Base-by-base conservation (phyloP, 2,797 vertebrate genomes). In the Austrolebias charrua region DNA sequence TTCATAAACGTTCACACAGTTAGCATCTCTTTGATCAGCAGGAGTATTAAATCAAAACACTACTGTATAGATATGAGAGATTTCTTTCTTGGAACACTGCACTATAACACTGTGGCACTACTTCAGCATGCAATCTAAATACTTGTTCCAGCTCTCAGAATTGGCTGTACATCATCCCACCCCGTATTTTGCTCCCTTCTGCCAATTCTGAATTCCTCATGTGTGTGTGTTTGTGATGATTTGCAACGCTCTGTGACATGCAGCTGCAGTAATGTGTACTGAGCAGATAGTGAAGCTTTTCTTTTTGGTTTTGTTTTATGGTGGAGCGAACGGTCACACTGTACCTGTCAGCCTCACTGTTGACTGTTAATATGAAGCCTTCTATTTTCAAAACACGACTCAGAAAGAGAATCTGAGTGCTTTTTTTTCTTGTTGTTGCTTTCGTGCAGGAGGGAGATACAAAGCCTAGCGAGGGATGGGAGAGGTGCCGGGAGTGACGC, bases 361-460 rank as follows among this genome's bases (percentile, higher is more conserved):
- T 91, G 85, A 90, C 88, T 90, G 89, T 84, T 88, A 87, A 88
- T 83, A 87, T 42, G 66, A 70, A 70, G 10, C 76, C 75, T 58
- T 85, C 82, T 89, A 86, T 88, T 89, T 90, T 87, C 64, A 87
- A 86, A 90, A 90, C 88, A 88, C 55, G 15, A 78, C 80, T 86
- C 67, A 76, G 73, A 84, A 84, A 67, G 79, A 64, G 75, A 83
- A 82, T 87, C 78, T 81, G 78, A 46, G 55, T 61, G 66, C 12
- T 45, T 31, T 62, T 60, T 68, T 63, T 50, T 60, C 9, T 33
- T 6, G 6, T 33, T 68, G 63, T 50, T 63, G 68, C 50, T 64
- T 77, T 63, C 35, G 61, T 82, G 83, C 78, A 45, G 71, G 51
- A 46, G 65, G 70, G 75, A 86, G 81, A 82, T 83, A 79, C 47